Base-by-base conservation (phyloP, 2,888 invertebrate genomes). In the Hirudinaria manillensis region DNA sequence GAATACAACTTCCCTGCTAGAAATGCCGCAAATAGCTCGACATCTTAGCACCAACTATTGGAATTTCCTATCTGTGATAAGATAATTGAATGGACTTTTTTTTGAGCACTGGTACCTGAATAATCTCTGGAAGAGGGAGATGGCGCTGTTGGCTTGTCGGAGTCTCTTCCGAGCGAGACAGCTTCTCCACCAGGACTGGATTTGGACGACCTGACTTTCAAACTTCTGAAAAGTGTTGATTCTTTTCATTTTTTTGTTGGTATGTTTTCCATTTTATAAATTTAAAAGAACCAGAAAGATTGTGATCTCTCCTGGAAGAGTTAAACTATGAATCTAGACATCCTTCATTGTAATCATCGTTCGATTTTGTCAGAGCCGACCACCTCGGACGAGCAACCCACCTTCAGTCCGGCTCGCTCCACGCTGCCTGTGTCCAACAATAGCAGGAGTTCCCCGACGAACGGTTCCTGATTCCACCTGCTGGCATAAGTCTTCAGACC, bases 101-200 rank as follows among this genome's bases (percentile, higher is more conserved):
- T 27, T 27, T 0, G 34, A 24, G n/a, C 53, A 51, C 24, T 55
- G 55, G 29, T 78, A 84, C 84, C 84, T 83, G 80, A 82, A 85
- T 19, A 79, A 80, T 75, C 81, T 80, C 76, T 85, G 85, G 70
- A 85, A 81, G 75, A 81, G 83, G 19, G 82, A 80, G 53, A 85
- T 82, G 6, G 82, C 81, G 72, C 77, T 79, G 76, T 83, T 80
- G 6, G 83, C 83, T 74, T 80, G 81, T 29, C 79, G 77, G 16
- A 85, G 79, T 75, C 80, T 81, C 68, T 80, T 80, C 51, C 85
- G 79, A 6, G 83, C 81, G 0, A 79, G 77, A 55, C 78, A 82
- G 32, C 84, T 84, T 77, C 81, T 82, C 83, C 84, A 85, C 68
- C 81, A 77, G 2, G 84, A 82, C 77, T 85, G 85, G 45, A 85